These are phyloP conservation scores for Anisognathus igniventris DNA, from an alignment of 2,797 vertebrate genomes.

Conservation along the genomic window DNA sequence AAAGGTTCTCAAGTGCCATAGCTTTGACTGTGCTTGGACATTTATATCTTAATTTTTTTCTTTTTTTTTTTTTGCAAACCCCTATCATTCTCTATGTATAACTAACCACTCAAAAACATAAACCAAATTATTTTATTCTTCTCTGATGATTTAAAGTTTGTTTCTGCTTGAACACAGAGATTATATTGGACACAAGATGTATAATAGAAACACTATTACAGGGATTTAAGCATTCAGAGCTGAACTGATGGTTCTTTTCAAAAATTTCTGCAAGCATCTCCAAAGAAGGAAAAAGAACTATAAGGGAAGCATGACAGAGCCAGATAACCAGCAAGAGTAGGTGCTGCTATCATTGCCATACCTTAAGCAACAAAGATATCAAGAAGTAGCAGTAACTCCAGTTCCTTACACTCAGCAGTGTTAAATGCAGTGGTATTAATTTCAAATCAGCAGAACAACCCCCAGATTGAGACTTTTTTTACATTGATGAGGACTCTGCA, in stretches of 20 bases:
- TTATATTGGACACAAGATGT: background rate
- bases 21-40: background rate
- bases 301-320: background rate
- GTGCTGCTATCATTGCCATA: background rate
- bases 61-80: background rate
- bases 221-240: background rate
- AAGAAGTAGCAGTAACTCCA: background rate
- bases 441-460: background rate
- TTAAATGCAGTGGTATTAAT: background rate
- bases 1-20: background rate
- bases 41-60: background rate
- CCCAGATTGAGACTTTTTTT: background rate
- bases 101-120: background rate
- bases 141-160: background rate
- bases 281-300: background rate
- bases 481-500: background rate
- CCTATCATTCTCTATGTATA: background rate
- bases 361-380: background rate
- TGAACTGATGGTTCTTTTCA: background rate
- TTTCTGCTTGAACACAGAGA: background rate
- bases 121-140: background rate
- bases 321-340: background rate
- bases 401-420: background rate
- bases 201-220: rapidly evolving
- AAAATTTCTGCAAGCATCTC: background rate